Evolutionary conservation across 2,888 invertebrate genomes (phyloP).

Genomic region (Apamea sordens): DNA sequence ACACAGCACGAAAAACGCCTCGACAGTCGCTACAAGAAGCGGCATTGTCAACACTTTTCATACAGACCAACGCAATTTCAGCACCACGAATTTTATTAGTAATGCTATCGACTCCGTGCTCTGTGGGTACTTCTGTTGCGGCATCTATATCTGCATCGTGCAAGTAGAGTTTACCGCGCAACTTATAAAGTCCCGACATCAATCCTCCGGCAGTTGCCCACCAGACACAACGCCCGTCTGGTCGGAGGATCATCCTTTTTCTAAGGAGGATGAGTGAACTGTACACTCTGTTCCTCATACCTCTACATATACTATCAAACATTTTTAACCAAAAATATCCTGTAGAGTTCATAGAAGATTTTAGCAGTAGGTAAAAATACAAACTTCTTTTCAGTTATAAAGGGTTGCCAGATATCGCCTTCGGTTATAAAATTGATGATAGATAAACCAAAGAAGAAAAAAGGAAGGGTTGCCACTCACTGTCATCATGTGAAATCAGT

Average conservation of each 20-base stretch:
- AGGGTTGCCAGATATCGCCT: conserved; percentile 21
- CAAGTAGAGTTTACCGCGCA: no score
- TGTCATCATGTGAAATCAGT: neutral
- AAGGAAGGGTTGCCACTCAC: neutral
- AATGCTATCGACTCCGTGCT: neutral
- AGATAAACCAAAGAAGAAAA: conserved; percentile 38
- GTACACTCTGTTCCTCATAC: no score
- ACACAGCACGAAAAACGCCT: no score
- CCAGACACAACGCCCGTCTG: no score
- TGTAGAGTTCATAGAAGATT: neutral
- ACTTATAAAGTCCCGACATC: no score
- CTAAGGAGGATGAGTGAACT: no score
- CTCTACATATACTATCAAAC: neutral
- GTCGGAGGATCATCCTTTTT: no score
- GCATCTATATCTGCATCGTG: no score
- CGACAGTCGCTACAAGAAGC: no score
- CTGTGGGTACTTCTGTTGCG: neutral
- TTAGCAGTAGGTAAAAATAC: neutral
- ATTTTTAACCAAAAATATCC: neutral
- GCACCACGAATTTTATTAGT: neutral
- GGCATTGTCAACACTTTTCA: no score
- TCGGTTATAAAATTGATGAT: conserved; percentile 50
- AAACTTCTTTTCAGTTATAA: conserved; percentile 38
- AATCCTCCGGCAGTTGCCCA: no score
- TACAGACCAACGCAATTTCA: neutral